Evolutionary conservation across 2,113 vertebrate species (phyloP).

Genomic region (Rana temporaria): DNA sequence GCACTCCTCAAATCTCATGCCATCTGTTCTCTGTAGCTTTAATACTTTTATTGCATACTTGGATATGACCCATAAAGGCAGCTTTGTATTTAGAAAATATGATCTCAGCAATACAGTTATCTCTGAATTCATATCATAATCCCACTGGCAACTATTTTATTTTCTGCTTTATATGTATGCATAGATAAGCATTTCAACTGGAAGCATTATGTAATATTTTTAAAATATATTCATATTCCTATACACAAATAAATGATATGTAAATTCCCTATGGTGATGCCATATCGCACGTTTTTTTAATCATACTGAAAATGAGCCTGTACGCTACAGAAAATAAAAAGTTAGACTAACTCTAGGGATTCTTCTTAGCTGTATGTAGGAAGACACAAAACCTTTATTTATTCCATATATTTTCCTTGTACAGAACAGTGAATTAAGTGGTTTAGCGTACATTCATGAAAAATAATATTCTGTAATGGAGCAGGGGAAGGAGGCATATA

Average conservation of each 20-base stretch:
- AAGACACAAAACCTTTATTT: no score
- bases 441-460: no score
- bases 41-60: slow-evolving; percentile 60
- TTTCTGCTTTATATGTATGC: slow-evolving; percentile 1
- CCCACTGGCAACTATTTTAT: slow-evolving; percentile 27
- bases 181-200: background rate
- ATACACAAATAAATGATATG: background rate
- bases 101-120: slow-evolving; percentile 58
- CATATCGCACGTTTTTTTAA: background rate
- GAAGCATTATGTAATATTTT: slow-evolving; percentile 5
- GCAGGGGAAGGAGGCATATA: no score
- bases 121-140: slow-evolving; percentile 59
- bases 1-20: slow-evolving; percentile 61
- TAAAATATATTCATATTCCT: background rate
- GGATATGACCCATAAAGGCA: slow-evolving; percentile 59
- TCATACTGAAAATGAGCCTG: background rate
- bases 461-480: no score
- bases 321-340: no score
- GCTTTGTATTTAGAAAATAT: slow-evolving; percentile 57
- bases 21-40: slow-evolving; percentile 65
- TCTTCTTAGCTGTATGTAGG: no score
- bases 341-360: no score
- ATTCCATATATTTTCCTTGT: no score
- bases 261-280: background rate
- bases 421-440: no score